Evolutionary conservation across 2,888 invertebrate species (phyloP).

Genomic region (Drosophila maculinotata): DNA sequence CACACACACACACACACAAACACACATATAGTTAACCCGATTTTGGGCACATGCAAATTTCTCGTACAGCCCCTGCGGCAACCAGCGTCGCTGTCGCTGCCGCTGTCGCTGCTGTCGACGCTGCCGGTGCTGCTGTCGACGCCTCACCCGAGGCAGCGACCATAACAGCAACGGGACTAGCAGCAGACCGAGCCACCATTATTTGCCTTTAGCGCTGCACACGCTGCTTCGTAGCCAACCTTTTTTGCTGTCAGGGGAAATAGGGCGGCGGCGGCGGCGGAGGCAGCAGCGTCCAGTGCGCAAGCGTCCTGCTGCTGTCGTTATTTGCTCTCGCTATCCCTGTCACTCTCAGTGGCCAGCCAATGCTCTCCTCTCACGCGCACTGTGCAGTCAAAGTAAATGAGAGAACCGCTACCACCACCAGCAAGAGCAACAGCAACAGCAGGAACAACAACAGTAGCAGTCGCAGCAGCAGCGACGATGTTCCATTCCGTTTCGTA

Average conservation of each 20-base stretch:
- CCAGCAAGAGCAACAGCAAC: constrained; percentile 4
- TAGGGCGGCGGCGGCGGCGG: constrained; percentile 22
- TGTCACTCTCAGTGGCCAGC: constrained; percentile 17
- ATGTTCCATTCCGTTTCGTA: constrained; percentile 50
- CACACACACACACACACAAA: constrained; percentile 12
- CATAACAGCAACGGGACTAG: constrained; percentile 24
- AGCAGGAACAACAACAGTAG: constrained; percentile 9
- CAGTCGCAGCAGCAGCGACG: background rate
- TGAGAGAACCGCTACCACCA: constrained; percentile 35
- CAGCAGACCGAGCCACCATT: constrained; percentile 66
- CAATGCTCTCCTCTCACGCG: constrained; percentile 15
- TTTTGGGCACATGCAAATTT: constrained; percentile 80
- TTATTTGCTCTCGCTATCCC: constrained; percentile 23
- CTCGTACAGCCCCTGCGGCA: constrained; percentile 62
- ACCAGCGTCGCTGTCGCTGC: constrained; percentile 36
- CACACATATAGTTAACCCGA: constrained; percentile 74
- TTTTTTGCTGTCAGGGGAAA: constrained; percentile 51
- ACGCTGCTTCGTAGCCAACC: constrained; percentile 65
- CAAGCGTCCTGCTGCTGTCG: constrained; percentile 48
- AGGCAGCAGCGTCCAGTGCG: constrained; percentile 58
- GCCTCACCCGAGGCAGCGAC: constrained; percentile 39
- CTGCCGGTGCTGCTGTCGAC: constrained; percentile 41
- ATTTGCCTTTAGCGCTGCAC: constrained; percentile 64
- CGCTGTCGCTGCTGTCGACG: constrained; percentile 12
- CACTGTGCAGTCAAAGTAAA: constrained; percentile 14